Conservation (phyloP, 2,113 vertebrate genomes). For the Oryzias woworae region DNA sequence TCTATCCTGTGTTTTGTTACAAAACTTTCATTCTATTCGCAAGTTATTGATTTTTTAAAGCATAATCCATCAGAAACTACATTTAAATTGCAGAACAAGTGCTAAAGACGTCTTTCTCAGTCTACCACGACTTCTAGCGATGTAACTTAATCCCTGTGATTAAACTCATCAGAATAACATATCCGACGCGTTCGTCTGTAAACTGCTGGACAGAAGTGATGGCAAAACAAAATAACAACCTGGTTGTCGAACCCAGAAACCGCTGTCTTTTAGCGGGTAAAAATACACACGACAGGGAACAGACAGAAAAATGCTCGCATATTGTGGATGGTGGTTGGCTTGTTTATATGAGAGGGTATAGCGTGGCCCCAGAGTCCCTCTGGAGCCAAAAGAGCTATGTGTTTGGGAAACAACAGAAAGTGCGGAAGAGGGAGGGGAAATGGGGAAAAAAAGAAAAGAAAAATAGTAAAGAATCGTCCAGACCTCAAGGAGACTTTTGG, state of each 20-base stretch:
- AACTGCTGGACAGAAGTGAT: conserved; percentile 55
- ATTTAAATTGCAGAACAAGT: background rate
- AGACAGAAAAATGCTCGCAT: conserved; percentile 39
- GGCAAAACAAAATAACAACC: conserved; percentile 57
- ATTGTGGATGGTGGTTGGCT: conserved; percentile 58
- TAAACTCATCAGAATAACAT: conserved; percentile 64
- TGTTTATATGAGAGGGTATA: conserved; percentile 72
- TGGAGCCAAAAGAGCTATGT: conserved; percentile 52
- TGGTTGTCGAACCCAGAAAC: conserved; percentile 35
- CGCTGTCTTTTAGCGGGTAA: conserved; percentile 43
- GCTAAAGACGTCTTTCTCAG: background rate
- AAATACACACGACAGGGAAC: conserved; percentile 61
- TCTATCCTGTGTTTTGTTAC: conserved; percentile 63
- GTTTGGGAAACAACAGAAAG: conserved; percentile 66
- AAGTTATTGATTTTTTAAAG: conserved; percentile 20
- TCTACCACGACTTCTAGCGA: background rate
- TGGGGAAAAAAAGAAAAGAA: conserved; percentile 31
- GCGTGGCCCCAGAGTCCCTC: conserved; percentile 57
- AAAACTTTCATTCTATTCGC: conserved; percentile 4
- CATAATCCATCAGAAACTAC: too few species aligned
- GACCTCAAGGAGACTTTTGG: conserved; percentile 9
- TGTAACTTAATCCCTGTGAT: conserved; percentile 53
- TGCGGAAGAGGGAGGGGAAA: conserved; percentile 37
- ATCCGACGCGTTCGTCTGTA: conserved; percentile 45
- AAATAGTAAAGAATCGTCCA: conserved; percentile 37